Conservation (phyloP, 2,797 vertebrate genomes). For the Pyrrhura leucotis region DNA sequence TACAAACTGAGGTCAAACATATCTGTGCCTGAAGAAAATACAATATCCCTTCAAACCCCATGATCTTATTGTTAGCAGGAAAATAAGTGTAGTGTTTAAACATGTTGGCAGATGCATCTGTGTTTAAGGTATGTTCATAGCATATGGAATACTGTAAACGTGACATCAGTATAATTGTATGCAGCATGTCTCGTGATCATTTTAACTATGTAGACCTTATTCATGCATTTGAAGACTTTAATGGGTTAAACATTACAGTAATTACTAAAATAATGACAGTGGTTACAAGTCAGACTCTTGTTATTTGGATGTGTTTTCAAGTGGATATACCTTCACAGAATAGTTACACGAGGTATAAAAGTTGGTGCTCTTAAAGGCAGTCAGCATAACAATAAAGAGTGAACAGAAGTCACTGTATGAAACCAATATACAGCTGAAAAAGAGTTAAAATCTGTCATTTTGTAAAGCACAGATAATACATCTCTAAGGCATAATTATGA, state of each 20-base stretch:
- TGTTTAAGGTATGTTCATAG: neutral
- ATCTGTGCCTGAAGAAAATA: constrained; percentile 23
- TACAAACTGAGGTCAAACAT: constrained; percentile 35
- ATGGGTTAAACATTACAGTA: neutral
- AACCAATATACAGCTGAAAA: neutral
- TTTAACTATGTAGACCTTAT: neutral
- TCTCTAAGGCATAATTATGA: neutral
- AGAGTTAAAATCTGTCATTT: neutral
- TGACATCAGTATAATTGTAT: neutral
- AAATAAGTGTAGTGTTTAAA: constrained; percentile 30
- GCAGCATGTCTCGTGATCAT: neutral
- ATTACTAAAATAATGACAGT: neutral
- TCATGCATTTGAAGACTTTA: neutral
- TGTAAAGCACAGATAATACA: neutral
- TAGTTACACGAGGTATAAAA: neutral
- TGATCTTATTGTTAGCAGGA: neutral
- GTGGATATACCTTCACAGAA: neutral
- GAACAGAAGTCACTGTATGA: neutral
- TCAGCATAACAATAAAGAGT: neutral
- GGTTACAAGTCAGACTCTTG: accelerated
- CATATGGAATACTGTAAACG: neutral
- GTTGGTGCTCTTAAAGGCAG: neutral
- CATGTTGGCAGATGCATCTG: neutral
- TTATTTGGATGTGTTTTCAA: neutral
- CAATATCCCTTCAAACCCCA: constrained; percentile 12